Conservation (phyloP, 2,888 invertebrate species). For the Eurytoma adleriae region DNA sequence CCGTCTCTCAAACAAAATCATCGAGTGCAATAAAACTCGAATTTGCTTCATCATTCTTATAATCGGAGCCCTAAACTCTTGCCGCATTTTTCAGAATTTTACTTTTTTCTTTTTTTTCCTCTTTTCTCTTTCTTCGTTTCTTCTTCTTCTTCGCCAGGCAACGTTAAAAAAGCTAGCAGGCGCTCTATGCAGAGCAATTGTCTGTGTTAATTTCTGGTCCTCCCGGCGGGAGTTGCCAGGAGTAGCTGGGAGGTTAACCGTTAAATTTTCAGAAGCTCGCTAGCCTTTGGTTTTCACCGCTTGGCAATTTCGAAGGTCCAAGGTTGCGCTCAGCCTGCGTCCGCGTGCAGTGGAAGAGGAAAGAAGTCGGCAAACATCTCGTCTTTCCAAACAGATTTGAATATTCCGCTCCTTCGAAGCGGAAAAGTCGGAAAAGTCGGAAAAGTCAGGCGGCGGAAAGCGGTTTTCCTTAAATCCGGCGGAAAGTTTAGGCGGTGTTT, state of each 20-base stretch:
- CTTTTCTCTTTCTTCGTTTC: too few relatives aligned
- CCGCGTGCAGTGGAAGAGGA: background rate
- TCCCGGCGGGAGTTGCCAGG: background rate
- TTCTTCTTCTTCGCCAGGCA: too few relatives aligned
- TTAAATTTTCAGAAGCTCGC: background rate
- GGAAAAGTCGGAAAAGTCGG: background rate
- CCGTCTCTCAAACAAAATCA: too few relatives aligned
- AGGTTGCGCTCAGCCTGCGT: background rate
- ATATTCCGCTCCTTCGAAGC: background rate
- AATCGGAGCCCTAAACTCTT: too few relatives aligned
- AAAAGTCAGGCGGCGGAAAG: background rate
- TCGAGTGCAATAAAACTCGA: too few relatives aligned
- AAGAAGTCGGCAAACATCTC: conserved; percentile 2
- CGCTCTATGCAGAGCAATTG: too few relatives aligned
- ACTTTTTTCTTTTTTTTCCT: too few relatives aligned
- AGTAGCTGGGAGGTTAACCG: background rate
- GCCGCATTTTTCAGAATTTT: too few relatives aligned
- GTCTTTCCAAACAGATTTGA: conserved; percentile 22
- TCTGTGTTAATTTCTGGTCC: too few relatives aligned
- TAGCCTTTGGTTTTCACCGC: background rate
- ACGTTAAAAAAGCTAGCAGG: too few relatives aligned
- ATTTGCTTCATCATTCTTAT: too few relatives aligned
- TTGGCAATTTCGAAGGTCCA: background rate
- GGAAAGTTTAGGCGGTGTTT: background rate
- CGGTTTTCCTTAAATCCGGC: background rate